Evolutionary conservation across 1,140 invertebrate genomes (phyloP).

Genomic region (Drosophila orena): DNA sequence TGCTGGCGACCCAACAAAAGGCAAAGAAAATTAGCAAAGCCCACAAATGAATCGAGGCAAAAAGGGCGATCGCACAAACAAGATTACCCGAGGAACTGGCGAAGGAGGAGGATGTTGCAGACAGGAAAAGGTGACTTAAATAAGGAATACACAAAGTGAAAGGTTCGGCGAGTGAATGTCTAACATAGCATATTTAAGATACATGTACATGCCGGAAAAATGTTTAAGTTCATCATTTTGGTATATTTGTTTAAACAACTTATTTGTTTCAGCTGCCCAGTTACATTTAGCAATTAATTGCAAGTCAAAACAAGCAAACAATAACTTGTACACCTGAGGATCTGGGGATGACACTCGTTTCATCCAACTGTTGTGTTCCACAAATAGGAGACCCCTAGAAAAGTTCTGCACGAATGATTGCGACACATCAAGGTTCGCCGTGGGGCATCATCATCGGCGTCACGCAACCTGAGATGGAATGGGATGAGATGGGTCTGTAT

Average conservation of each 20-base stretch:
- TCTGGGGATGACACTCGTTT: slow-evolving; percentile 2
- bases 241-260: background rate
- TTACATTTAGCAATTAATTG: slow-evolving; percentile 44
- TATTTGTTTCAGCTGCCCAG: slow-evolving; percentile 4
- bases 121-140: slow-evolving; percentile 38
- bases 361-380: slow-evolving; percentile 54
- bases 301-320: slow-evolving; percentile 39
- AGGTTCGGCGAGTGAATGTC: background rate
- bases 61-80: slow-evolving; percentile 78
- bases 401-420: slow-evolving; percentile 77
- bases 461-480: slow-evolving; percentile 56
- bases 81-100: slow-evolving; percentile 60
- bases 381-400: slow-evolving; percentile 29
- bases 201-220: background rate
- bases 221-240: background rate
- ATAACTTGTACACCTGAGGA: slow-evolving; percentile 2
- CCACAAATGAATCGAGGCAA: slow-evolving; percentile 63
- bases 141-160: slow-evolving; percentile 18
- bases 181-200: background rate
- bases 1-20: slow-evolving; percentile 39
- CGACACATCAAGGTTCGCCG: slow-evolving; percentile 64
- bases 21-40: slow-evolving; percentile 72
- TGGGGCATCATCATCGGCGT: slow-evolving; percentile 42
- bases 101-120: slow-evolving; percentile 27
- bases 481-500: slow-evolving; percentile 24